These are phyloP conservation scores for Oncopeltus fasciatus DNA, from an alignment of 1,140 invertebrate species.

Conservation along the genomic window DNA sequence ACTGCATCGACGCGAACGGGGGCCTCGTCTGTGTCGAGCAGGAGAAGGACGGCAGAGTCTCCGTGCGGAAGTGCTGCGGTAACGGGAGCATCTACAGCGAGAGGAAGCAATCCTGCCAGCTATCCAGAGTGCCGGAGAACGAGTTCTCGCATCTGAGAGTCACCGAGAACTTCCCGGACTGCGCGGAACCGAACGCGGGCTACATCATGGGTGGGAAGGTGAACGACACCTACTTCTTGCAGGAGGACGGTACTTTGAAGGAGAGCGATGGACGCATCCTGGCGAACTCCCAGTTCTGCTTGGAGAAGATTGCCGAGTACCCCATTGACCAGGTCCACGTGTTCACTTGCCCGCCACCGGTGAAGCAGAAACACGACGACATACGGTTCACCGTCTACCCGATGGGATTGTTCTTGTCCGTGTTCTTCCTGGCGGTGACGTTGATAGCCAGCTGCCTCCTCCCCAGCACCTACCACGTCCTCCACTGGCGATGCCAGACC, in stretches of 20 bases:
- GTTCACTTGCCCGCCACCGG: constrained; percentile 38
- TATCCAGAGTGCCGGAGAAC: constrained; percentile 26
- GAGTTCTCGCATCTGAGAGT: constrained; percentile 14
- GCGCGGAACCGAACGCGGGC: constrained; percentile 24
- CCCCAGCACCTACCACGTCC: constrained; percentile 62
- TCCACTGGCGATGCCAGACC: constrained; percentile 72
- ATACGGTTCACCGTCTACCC: constrained; percentile 52
- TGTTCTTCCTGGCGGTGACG: constrained; percentile 60
- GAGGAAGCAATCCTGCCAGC: constrained; percentile 32
- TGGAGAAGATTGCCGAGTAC: constrained; percentile 39
- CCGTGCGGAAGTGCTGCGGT: constrained; percentile 42
- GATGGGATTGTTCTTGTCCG: constrained; percentile 56
- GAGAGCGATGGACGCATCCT: constrained; percentile 30
- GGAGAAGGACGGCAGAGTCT: constrained; percentile 10
- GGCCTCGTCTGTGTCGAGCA: constrained; percentile 39
- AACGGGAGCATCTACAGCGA: constrained; percentile 39
- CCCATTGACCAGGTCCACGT: constrained; percentile 36
- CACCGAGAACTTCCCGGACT: constrained; percentile 37
- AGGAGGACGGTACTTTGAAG: constrained; percentile 33
- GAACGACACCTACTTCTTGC: constrained; percentile 29
- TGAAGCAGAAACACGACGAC: constrained; percentile 34
- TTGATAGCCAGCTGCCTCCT: constrained; percentile 56
- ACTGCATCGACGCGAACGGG: constrained; percentile 42
- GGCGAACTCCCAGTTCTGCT: constrained; percentile 40
- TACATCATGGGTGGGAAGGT: constrained; percentile 34